Conservation (phyloP, 2,888 invertebrate genomes). For the Cheilosia vulpina region DNA sequence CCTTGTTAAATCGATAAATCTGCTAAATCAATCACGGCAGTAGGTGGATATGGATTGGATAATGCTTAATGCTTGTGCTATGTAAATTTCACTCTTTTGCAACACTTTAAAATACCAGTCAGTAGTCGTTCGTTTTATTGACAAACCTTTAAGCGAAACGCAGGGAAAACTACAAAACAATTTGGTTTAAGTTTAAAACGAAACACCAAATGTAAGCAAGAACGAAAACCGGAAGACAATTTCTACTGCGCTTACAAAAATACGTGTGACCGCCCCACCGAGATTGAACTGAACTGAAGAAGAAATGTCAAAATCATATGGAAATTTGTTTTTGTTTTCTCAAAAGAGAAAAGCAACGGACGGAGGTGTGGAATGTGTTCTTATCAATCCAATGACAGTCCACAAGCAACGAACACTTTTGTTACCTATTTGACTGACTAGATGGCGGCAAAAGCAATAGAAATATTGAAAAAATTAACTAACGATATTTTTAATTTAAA, state of each 20-base stretch:
- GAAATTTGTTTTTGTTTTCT: constrained; percentile 25
- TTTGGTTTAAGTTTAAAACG: constrained; percentile 40
- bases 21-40: not conserved
- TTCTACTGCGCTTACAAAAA: not conserved
- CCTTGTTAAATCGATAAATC: constrained; percentile 58
- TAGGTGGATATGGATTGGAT: not conserved
- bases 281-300: constrained; percentile 8
- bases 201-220: constrained; percentile 40
- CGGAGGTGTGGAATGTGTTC: constrained; percentile 14
- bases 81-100: constrained; percentile 11
- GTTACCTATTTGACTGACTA: not conserved
- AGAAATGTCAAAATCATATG: constrained; percentile 71
- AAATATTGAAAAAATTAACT: not conserved
- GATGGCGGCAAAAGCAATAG: constrained; percentile 27
- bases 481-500: not conserved
- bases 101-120: too few relatives aligned
- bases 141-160: constrained; percentile 53
- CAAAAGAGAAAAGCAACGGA: not conserved
- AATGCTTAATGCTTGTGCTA: not conserved
- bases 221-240: constrained; percentile 40
- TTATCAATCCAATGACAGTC: constrained; percentile 8
- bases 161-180: constrained; percentile 39
- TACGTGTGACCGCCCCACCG: constrained; percentile 30
- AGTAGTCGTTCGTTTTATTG: not conserved
- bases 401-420: not conserved